Percentiles rank a stretch among this genome's conserved stretches.
phyloP scores from a whole-genome alignment of 2,888 invertebrate genomes.

The Pardosa pseudoannulata region DNA sequence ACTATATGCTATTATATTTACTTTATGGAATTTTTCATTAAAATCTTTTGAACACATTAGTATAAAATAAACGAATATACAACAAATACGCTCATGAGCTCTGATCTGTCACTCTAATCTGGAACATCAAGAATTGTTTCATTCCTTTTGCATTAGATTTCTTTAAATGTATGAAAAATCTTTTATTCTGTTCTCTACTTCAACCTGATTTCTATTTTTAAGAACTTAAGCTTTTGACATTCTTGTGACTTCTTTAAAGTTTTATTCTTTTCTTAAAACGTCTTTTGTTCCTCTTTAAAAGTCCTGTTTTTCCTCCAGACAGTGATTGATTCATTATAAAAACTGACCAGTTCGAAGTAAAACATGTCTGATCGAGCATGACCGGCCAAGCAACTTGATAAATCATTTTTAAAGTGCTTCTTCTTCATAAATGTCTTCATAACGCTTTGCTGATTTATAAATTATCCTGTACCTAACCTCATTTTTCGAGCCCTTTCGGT shows the following conservation, averaged over 20 bases:
- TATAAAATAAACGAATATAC: no score
- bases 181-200: no score
- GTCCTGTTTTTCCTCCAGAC: background rate
- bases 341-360: background rate
- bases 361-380: background rate
- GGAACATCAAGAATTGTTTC: no score
- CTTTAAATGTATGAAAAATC: no score
- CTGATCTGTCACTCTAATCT: no score
- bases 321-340: background rate
- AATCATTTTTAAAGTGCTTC: slow-evolving; percentile 7
- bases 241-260: no score
- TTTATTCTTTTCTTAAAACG: background rate
- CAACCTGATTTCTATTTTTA: background rate
- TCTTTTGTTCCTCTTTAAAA: background rate
- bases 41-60: no score
- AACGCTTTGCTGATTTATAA: slow-evolving; percentile 5
- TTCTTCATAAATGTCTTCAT: slow-evolving; percentile 17
- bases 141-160: no score
- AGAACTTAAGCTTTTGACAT: background rate
- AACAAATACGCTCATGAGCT: no score
- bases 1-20: no score
- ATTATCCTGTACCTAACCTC: slow-evolving; percentile 13
- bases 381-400: background rate
- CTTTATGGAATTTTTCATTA: no score
- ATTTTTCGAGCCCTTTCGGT: background rate